phyloP scores from a whole-genome alignment of 2,888 invertebrate species.

The Drosophila birchii region DNA sequence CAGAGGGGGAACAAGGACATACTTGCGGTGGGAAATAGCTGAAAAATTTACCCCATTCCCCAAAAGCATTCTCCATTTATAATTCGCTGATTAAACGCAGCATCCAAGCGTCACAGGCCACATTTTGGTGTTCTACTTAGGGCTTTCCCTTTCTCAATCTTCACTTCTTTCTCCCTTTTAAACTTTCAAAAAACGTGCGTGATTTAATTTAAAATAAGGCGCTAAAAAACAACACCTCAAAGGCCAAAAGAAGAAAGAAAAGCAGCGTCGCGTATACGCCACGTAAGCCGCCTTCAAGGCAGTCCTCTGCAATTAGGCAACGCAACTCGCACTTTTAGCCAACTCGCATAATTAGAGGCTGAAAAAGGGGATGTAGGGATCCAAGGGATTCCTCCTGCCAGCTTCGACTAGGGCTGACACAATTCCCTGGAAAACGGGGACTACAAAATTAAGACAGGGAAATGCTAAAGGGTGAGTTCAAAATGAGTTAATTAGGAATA shows the following conservation, averaged over 20 bases:
- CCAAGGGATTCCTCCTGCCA: slow-evolving; percentile 11
- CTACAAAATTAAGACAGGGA: background rate
- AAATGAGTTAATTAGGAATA: slow-evolving; percentile 55
- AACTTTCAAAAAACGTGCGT: slow-evolving; percentile 19
- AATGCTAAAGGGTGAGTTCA: background rate
- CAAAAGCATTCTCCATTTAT: background rate
- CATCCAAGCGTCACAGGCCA: slow-evolving; percentile 5
- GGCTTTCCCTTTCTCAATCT: background rate
- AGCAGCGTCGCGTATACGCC: too few relatives aligned
- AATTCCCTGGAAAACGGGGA: background rate
- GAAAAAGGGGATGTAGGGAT: background rate
- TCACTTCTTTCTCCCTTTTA: background rate
- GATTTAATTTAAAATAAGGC: slow-evolving; percentile 38
- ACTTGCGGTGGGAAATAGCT: background rate
- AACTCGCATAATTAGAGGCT: slow-evolving; percentile 32
- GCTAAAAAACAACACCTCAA: slow-evolving; percentile 8
- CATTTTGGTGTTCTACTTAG: background rate
- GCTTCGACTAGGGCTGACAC: background rate
- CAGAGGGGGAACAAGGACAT: background rate
- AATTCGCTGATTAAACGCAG: slow-evolving; percentile 28
- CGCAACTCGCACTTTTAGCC: slow-evolving; percentile 15
- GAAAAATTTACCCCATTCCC: background rate
- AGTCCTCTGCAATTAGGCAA: slow-evolving; percentile 29
- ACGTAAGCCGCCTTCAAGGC: slow-evolving; percentile 19
- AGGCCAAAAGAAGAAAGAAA: too few relatives aligned